phyloP scores from a whole-genome alignment of 2,888 invertebrate genomes.

The Ophioninae sp. region DNA sequence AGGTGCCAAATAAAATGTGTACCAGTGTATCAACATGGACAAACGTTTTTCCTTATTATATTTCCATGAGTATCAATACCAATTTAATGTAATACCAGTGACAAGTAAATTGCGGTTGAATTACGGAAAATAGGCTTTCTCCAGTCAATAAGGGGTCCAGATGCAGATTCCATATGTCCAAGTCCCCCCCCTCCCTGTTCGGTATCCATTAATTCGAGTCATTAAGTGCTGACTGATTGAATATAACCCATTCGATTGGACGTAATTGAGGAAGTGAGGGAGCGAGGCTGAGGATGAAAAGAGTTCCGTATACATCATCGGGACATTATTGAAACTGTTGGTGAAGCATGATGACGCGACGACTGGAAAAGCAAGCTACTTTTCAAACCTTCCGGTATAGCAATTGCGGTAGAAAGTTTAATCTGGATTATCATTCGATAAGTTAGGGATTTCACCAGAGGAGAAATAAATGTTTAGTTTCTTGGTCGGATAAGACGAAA shows the following conservation, averaged over 20 bases:
- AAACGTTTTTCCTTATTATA: neutral
- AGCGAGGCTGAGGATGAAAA: constrained; percentile 6
- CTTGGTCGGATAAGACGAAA: neutral
- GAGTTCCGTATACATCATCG: neutral
- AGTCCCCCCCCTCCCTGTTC: neutral
- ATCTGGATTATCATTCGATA: constrained; percentile 24
- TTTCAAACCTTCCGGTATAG: constrained; percentile 55
- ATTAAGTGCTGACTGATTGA: neutral
- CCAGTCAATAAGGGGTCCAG: neutral
- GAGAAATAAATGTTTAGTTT: neutral
- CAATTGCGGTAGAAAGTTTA: constrained; percentile 65
- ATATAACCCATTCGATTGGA: constrained; percentile 3
- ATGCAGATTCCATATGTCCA: constrained; percentile 21
- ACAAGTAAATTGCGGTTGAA: constrained; percentile 3
- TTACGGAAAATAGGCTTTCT: constrained; percentile 37
- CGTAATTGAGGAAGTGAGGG: neutral
- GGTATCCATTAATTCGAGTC: neutral
- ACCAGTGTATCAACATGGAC: too few species aligned
- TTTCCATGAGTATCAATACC: constrained; percentile 15
- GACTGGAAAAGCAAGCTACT: constrained; percentile 47
- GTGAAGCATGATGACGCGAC: constrained; percentile 31
- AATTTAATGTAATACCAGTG: constrained; percentile 12
- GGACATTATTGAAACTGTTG: constrained; percentile 31
- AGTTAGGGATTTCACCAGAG: neutral
- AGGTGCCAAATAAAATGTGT: too few species aligned